Conservation (phyloP, 1,140 invertebrate species). For the Cecropterus lyciades region DNA sequence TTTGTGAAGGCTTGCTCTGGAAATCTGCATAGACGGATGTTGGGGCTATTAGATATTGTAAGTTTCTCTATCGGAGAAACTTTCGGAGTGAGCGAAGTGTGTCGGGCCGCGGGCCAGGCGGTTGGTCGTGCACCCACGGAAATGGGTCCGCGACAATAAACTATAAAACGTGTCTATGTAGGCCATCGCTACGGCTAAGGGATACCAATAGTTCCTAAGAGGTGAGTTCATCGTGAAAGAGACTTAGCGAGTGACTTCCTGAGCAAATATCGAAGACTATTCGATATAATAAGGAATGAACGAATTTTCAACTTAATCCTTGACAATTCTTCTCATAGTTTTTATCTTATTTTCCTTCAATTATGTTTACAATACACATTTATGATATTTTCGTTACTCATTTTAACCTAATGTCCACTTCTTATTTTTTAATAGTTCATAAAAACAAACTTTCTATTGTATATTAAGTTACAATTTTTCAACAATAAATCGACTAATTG, state of each 20-base stretch:
- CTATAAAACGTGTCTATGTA: slow-evolving; percentile 75
- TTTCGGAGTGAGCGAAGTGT: slow-evolving; percentile 78
- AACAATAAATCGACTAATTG: too few relatives aligned
- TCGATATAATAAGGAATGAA: too few relatives aligned
- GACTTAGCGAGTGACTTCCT: not conserved
- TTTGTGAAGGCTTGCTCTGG: slow-evolving; percentile 73
- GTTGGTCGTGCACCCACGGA: slow-evolving; percentile 73
- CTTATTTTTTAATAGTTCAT: too few relatives aligned
- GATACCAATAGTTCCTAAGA: slow-evolving; percentile 32
- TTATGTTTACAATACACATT: too few relatives aligned
- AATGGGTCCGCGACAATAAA: slow-evolving; percentile 78
- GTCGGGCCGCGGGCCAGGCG: slow-evolving; percentile 58
- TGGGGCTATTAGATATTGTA: slow-evolving; percentile 78
- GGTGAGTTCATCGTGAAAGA: slow-evolving; percentile 7
- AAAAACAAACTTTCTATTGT: too few relatives aligned
- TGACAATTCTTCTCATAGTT: too few relatives aligned
- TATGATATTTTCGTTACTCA: too few relatives aligned
- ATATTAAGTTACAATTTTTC: too few relatives aligned
- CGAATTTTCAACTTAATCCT: too few relatives aligned
- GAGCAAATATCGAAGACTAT: not conserved
- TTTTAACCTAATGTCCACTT: too few relatives aligned
- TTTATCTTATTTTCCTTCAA: too few relatives aligned
- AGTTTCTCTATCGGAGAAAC: slow-evolving; percentile 82
- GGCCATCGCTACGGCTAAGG: slow-evolving; percentile 63
- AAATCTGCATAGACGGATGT: slow-evolving; percentile 83